These are phyloP conservation scores for Sphinx pinastri DNA, from an alignment of 2,888 invertebrate genomes.

Conservation along the genomic window DNA sequence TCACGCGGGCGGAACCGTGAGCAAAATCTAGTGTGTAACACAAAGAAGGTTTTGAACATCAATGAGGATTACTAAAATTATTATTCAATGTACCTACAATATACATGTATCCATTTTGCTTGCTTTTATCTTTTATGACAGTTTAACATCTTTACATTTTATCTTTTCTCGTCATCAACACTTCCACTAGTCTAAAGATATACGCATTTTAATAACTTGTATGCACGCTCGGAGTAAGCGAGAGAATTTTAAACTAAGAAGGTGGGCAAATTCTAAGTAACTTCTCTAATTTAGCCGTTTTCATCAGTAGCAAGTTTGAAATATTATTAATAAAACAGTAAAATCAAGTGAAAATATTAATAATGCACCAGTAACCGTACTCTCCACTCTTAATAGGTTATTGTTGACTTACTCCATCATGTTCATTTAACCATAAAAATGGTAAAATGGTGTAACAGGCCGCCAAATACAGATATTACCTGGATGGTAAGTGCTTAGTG, in stretches of 20 bases:
- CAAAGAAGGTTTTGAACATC: not conserved
- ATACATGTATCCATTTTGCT: not conserved
- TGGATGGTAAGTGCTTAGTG: no score
- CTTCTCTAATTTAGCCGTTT: not conserved
- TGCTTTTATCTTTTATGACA: not conserved
- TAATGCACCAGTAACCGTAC: no score
- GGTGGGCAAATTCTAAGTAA: not conserved
- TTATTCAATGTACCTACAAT: not conserved
- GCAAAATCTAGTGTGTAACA: not conserved
- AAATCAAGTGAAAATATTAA: no score
- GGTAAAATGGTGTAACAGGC: no score
- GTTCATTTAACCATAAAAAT: no score
- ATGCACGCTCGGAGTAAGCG: not conserved
- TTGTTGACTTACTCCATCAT: no score
- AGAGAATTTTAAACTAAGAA: not conserved
- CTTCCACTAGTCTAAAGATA: not conserved
- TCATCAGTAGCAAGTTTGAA: not conserved
- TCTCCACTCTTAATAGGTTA: no score
- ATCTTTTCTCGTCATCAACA: not conserved
- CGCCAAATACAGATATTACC: no score
- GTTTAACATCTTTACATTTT: constrained; percentile 1
- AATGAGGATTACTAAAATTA: not conserved
- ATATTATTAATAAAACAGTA: no score
- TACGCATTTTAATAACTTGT: not conserved
- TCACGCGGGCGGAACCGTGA: no score